These are phyloP conservation scores for Apodemia mormo DNA, from an alignment of 2,888 invertebrate genomes.

Conservation along the genomic window DNA sequence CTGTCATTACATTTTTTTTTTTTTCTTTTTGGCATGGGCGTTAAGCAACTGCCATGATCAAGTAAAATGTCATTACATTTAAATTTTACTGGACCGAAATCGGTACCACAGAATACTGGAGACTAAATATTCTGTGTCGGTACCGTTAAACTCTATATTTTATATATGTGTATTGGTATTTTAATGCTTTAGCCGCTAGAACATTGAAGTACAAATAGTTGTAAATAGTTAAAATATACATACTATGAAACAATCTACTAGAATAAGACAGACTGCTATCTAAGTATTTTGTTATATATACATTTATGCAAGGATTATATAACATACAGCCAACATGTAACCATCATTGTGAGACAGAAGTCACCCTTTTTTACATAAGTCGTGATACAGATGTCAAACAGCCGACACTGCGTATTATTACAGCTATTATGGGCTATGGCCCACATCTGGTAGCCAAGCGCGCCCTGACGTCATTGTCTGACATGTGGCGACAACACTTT, in stretches of 20 bases:
- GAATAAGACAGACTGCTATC: background rate
- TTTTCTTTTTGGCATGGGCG: too few relatives aligned
- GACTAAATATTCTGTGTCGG: too few relatives aligned
- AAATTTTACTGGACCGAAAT: too few relatives aligned
- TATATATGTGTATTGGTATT: too few relatives aligned
- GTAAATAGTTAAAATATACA: too few relatives aligned
- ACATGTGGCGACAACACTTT: slow-evolving; percentile 70
- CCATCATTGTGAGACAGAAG: slow-evolving; percentile 28
- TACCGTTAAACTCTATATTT: too few relatives aligned
- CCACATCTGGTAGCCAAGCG: slow-evolving; percentile 66
- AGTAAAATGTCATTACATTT: too few relatives aligned
- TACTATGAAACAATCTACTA: background rate
- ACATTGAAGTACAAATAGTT: too few relatives aligned
- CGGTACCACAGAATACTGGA: too few relatives aligned
- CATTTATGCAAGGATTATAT: background rate
- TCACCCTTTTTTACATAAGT: slow-evolving; percentile 34
- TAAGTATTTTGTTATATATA: background rate
- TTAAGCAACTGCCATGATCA: too few relatives aligned
- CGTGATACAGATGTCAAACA: slow-evolving; percentile 69
- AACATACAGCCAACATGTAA: slow-evolving; percentile 16
- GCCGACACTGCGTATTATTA: slow-evolving; percentile 47
- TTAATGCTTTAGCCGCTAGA: too few relatives aligned
- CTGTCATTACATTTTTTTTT: too few relatives aligned
- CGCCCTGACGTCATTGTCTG: slow-evolving; percentile 56
- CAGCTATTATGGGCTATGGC: slow-evolving; percentile 43